These are phyloP conservation scores for Onychomys arenicola DNA, from an alignment of 2,797 vertebrate species.

Conservation along the genomic window DNA sequence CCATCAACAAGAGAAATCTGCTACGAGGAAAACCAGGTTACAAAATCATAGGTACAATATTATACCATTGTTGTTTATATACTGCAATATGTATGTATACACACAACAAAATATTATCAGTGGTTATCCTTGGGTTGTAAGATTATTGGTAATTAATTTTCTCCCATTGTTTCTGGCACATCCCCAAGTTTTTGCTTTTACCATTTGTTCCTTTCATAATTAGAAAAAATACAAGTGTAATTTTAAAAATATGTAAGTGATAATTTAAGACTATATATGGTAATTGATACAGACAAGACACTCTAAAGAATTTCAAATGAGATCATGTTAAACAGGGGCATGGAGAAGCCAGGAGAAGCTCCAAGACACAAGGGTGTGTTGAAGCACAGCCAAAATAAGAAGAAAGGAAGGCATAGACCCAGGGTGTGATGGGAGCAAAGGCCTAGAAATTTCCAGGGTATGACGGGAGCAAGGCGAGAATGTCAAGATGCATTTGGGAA, in stretches of 20 bases:
- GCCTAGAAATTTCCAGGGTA: neutral
- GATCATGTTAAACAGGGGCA: slow-evolving; percentile 40
- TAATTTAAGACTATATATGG: slow-evolving; percentile 56
- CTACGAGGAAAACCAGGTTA: slow-evolving; percentile 22
- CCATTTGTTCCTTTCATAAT: slow-evolving; percentile 71
- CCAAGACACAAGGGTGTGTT: neutral
- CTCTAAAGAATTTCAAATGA: slow-evolving; percentile 62
- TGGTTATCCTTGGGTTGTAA: slow-evolving; percentile 60
- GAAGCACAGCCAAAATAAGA: neutral
- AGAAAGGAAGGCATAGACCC: neutral
- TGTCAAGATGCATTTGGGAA: neutral
- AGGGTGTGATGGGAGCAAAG: neutral
- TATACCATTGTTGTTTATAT: slow-evolving; percentile 32
- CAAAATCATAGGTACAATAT: slow-evolving; percentile 42
- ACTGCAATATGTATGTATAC: neutral
- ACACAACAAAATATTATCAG: slow-evolving; percentile 59
- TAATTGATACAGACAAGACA: slow-evolving; percentile 62
- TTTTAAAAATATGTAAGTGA: slow-evolving; percentile 60
- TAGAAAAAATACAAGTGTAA: slow-evolving; percentile 68
- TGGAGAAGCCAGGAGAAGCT: slow-evolving; percentile 17
- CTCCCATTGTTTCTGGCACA: slow-evolving; percentile 58
- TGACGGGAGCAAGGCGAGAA: neutral
- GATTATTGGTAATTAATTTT: slow-evolving; percentile 73
- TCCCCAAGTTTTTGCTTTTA: slow-evolving; percentile 68
- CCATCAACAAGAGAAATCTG: slow-evolving; percentile 27